Percentiles rank a stretch among this genome's conserved stretches.
Conservation (phyloP, 2,888 invertebrate species). For the Capitulum mitella region DNA sequence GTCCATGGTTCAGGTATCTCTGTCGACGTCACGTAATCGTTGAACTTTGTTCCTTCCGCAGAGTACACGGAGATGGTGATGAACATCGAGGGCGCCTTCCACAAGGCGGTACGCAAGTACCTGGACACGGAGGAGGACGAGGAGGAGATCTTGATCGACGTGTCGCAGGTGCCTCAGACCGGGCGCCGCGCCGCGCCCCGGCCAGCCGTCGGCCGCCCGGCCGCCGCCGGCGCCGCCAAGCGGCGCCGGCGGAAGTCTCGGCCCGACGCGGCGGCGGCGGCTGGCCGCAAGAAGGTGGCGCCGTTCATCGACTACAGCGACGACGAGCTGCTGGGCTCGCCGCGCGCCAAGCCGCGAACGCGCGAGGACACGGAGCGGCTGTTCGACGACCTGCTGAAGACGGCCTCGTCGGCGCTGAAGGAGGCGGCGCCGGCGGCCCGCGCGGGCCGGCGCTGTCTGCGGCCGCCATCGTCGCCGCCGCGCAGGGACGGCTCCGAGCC, state of each 20-base stretch:
- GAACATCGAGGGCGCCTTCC: constrained; percentile 71
- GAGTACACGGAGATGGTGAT: constrained; percentile 84
- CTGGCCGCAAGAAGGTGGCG: background rate
- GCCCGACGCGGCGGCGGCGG: background rate
- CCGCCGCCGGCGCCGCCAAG: background rate
- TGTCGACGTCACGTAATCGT: no score
- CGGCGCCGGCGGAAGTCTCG: background rate
- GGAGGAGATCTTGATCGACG: constrained; percentile 45
- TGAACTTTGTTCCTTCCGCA: constrained; percentile 44
- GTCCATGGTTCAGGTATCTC: no score
- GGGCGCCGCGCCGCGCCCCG: background rate
- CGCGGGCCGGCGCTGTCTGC: background rate
- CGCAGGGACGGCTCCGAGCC: background rate
- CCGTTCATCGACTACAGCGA: constrained; percentile 1
- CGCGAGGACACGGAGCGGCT: constrained; percentile 15
- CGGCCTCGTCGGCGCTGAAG: background rate
- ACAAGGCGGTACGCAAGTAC: constrained; percentile 71
- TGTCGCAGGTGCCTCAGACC: constrained; percentile 29
- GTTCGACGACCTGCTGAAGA: background rate
- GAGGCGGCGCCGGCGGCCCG: background rate
- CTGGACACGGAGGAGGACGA: constrained; percentile 74
- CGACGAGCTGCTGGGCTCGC: constrained; percentile 21
- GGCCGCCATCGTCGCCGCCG: background rate
- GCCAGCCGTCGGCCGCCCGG: background rate
- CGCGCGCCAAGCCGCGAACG: background rate